A percentile compares a stretch with the other conserved stretches of the same genome.
Evolutionary conservation across 2,888 invertebrate species (phyloP).

Genomic region (Encarsia formosa): DNA sequence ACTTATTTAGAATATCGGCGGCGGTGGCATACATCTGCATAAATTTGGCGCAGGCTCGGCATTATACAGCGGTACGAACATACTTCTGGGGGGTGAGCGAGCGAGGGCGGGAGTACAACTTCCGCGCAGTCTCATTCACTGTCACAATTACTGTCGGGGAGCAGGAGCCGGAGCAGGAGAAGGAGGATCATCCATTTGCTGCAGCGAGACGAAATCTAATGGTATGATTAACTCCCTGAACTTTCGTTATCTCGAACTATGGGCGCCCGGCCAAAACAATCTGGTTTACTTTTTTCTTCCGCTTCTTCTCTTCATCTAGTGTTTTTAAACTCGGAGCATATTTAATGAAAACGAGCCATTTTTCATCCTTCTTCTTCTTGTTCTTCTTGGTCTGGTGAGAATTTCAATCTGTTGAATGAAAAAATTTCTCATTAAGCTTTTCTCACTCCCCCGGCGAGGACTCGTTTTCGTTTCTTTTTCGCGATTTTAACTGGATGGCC

Average conservation of each 20-base stretch:
- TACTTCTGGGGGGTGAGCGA: constrained; percentile 26
- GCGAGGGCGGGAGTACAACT: constrained; percentile 37
- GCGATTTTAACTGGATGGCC: too few relatives aligned
- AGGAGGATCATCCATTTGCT: constrained; percentile 7
- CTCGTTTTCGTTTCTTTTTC: constrained; percentile 9
- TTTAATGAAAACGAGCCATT: constrained; percentile 21
- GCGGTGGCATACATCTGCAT: constrained; percentile 51
- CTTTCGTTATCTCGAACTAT: constrained; percentile 26
- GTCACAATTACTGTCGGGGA: constrained; percentile 26
- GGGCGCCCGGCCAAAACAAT: constrained; percentile 27
- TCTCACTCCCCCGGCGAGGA: too few relatives aligned
- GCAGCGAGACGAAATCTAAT: constrained; percentile 22
- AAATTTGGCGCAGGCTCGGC: constrained; percentile 48
- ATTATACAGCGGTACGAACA: constrained; percentile 41
- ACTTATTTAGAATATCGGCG: constrained; percentile 52
- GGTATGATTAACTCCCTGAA: constrained; percentile 29
- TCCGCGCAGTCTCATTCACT: constrained; percentile 32
- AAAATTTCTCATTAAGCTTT: constrained; percentile 26
- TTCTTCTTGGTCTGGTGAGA: constrained; percentile 4
- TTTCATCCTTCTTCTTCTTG: neutral
- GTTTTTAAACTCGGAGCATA: constrained; percentile 16
- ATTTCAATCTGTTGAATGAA: constrained; percentile 19
- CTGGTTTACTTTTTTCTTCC: constrained; percentile 5
- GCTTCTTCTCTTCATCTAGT: constrained; percentile 1
- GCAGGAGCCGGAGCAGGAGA: neutral